A percentile compares a stretch with the other conserved stretches of the same genome.
phyloP scores from a whole-genome alignment of 2,888 invertebrate genomes.

The Colostygia pectinataria region DNA sequence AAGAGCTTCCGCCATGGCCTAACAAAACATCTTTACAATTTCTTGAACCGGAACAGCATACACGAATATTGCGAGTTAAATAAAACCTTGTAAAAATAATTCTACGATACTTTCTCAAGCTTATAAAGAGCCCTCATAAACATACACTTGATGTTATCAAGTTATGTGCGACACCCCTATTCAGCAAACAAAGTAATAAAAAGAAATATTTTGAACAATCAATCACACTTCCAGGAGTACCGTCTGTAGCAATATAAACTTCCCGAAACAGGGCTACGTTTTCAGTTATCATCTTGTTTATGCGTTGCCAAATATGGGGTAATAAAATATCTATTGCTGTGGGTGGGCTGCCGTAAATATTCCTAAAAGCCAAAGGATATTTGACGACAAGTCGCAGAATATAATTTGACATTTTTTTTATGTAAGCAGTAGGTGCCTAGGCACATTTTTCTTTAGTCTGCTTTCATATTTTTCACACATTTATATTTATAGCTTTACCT shows the following conservation, averaged over 20 bases:
- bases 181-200: conserved; percentile 37
- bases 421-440: conserved; percentile 1
- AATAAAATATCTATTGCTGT: conserved; percentile 44
- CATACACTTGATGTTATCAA: conserved; percentile 1
- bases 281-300: conserved; percentile 51
- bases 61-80: too few relatives aligned
- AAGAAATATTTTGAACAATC: conserved; percentile 37
- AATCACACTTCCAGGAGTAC: conserved; percentile 41
- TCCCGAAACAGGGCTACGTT: conserved; percentile 41
- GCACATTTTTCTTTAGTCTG: conserved; percentile 9
- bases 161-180: conserved; percentile 4
- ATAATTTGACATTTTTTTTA: conserved; percentile 18
- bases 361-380: conserved; percentile 24
- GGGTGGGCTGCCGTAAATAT: conserved; percentile 41
- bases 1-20: too few relatives aligned
- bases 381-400: conserved; percentile 25
- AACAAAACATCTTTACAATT: too few relatives aligned
- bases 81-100: too few relatives aligned
- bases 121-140: conserved; percentile 1
- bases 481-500: too few relatives aligned
- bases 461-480: neutral
- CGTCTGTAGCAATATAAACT: conserved; percentile 40
- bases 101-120: too few relatives aligned
- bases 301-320: conserved; percentile 48
- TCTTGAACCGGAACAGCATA: too few relatives aligned